Conservation (phyloP, 2,888 invertebrate genomes). For the Archips xylosteana region DNA sequence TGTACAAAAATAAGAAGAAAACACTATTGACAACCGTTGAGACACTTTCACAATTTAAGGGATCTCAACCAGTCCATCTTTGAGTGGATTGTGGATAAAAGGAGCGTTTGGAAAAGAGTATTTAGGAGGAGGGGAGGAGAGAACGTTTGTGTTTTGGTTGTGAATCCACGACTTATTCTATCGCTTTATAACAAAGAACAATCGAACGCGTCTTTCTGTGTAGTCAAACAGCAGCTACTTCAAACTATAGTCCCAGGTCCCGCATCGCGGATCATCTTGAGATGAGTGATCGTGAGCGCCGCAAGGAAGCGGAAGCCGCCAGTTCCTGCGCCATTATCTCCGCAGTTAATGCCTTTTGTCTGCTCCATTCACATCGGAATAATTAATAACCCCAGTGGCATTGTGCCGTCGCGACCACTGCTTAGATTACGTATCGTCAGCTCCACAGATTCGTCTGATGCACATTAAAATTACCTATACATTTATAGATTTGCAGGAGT, state of each 20-base stretch:
- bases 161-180: too few species aligned
- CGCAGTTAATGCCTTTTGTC: conserved; percentile 71
- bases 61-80: too few species aligned
- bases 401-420: conserved; percentile 56
- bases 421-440: conserved; percentile 50
- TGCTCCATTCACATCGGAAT: conserved; percentile 69
- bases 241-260: not conserved
- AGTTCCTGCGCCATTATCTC: conserved; percentile 66
- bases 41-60: too few species aligned
- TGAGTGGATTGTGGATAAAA: too few species aligned
- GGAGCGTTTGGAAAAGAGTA: too few species aligned
- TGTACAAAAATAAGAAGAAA: too few species aligned
- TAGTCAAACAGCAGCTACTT: too few species aligned
- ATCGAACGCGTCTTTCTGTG: too few species aligned
- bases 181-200: too few species aligned
- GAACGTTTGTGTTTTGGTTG: too few species aligned
- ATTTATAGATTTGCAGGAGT: not conserved
- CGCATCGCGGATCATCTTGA: conserved; percentile 18
- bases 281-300: conserved; percentile 59
- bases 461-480: conserved; percentile 5
- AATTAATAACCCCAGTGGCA: conserved; percentile 70
- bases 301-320: conserved; percentile 54
- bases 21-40: too few species aligned
- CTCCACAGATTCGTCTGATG: conserved; percentile 5
- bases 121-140: too few species aligned